phyloP scores from a whole-genome alignment of 2,113 vertebrate genomes.

The Larimichthys crocea region DNA sequence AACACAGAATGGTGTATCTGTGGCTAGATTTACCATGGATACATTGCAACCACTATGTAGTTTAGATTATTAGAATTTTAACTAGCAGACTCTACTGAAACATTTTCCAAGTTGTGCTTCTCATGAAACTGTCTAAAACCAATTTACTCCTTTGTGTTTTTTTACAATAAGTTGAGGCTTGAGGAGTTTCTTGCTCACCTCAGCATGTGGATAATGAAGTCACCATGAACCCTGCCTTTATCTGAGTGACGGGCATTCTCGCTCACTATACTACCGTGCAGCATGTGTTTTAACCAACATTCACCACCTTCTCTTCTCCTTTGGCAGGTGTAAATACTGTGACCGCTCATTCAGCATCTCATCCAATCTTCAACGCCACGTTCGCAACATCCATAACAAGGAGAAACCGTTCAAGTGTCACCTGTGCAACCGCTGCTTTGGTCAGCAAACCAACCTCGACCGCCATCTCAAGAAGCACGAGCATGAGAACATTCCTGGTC shows the following conservation, averaged over 20 bases:
- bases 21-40: not conserved
- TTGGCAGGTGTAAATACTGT: slow-evolving; percentile 99
- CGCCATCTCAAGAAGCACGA: slow-evolving; percentile 98
- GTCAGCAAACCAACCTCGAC: slow-evolving; percentile 99
- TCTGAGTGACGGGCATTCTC: not conserved
- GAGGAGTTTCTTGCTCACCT: slow-evolving; percentile 12
- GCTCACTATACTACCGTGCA: not conserved
- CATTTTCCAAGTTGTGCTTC: not conserved
- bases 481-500: slow-evolving; percentile 96
- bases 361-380: slow-evolving; percentile 98
- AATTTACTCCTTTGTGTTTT: not conserved
- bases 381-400: slow-evolving; percentile 99
- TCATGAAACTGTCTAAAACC: not conserved
- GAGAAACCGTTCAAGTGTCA: slow-evolving; percentile 99
- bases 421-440: slow-evolving; percentile 98
- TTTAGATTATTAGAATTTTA: not conserved
- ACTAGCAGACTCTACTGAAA: not conserved
- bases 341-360: slow-evolving; percentile 99
- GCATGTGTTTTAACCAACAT: not conserved
- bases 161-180: not conserved
- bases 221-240: not conserved
- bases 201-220: slow-evolving; percentile 17
- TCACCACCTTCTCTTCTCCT: slow-evolving; percentile 45
- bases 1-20: not conserved
- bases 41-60: not conserved